A percentile compares a stretch with the other conserved stretches of the same genome.
Conservation (phyloP, 2,113 vertebrate species). For the Pica pica region DNA sequence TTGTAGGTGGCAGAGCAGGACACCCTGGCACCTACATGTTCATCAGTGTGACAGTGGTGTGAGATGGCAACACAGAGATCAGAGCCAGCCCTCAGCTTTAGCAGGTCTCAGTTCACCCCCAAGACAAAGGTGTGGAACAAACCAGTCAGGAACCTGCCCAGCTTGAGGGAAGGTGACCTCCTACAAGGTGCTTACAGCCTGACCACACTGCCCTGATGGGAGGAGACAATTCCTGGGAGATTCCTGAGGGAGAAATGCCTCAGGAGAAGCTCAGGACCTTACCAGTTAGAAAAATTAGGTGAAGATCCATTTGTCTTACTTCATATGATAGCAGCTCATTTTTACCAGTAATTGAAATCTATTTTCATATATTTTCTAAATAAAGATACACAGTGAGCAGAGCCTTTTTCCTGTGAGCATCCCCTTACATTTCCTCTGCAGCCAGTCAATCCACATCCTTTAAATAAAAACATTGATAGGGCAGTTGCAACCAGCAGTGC, state of each 20-base stretch:
- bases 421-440: background rate
- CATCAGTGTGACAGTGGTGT: fast-evolving
- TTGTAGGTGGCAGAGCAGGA: background rate
- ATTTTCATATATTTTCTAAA: background rate
- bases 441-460: background rate
- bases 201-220: fast-evolving
- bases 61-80: background rate
- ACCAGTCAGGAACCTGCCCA: background rate
- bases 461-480: background rate
- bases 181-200: background rate
- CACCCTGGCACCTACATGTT: fast-evolving
- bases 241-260: background rate
- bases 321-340: background rate
- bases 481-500: background rate
- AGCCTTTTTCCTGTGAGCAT: background rate
- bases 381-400: background rate
- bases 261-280: background rate
- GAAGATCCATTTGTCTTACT: background rate
- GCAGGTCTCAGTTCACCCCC: background rate
- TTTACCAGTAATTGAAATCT: background rate
- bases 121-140: background rate
- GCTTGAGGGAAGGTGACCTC: background rate
- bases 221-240: background rate
- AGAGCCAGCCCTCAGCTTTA: background rate
- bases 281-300: background rate